These are phyloP conservation scores for Tipula confusa DNA, from an alignment of 2,888 invertebrate species.

Conservation along the genomic window DNA sequence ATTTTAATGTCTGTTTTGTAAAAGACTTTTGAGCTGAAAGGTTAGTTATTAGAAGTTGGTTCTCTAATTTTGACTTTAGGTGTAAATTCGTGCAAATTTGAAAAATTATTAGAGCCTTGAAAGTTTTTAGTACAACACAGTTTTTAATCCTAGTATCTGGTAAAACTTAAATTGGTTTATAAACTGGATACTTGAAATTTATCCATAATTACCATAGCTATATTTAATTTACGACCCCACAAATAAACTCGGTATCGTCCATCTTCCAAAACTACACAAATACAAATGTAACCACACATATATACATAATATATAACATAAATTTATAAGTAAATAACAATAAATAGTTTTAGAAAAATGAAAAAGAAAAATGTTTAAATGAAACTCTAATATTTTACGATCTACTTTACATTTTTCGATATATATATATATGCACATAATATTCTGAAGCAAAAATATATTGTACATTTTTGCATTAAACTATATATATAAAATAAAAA, in stretches of 20 bases:
- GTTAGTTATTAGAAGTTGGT: no score
- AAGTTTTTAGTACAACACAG: no score
- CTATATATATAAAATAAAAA: conserved; percentile 9
- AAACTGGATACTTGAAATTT: no score
- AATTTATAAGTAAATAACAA: neutral
- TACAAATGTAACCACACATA: neutral
- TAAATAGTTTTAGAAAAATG: neutral
- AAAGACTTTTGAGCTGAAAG: no score
- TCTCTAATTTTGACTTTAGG: no score
- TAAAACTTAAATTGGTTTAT: no score
- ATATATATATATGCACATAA: no score
- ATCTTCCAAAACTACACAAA: neutral
- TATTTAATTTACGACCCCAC: neutral
- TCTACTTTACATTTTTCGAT: neutral
- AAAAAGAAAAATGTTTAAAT: neutral
- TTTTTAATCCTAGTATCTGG: no score
- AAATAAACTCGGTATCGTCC: neutral
- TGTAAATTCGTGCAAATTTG: no score
- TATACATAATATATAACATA: no score
- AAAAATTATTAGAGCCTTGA: no score
- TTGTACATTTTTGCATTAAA: neutral
- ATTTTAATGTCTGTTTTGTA: no score
- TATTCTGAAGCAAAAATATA: neutral
- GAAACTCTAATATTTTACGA: neutral
- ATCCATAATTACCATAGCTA: neutral